Conservation (phyloP, 2,888 invertebrate species). For the Cephalotes varians region DNA sequence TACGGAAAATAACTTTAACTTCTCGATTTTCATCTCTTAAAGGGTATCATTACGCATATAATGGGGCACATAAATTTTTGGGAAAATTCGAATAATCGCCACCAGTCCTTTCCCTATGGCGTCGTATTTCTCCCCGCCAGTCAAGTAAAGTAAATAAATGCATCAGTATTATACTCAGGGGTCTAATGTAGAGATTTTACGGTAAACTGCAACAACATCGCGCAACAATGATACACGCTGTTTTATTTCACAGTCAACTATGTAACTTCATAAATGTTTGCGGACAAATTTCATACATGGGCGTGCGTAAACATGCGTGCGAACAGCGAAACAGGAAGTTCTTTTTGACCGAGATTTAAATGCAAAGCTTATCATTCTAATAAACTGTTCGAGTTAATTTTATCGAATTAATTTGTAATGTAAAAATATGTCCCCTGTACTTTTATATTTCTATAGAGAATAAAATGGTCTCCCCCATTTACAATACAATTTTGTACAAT, state of each 20-base stretch:
- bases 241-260: constrained; percentile 39
- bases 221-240: constrained; percentile 15
- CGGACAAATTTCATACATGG: not conserved
- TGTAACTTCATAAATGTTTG: constrained; percentile 28
- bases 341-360: constrained; percentile 5
- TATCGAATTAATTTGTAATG: not conserved
- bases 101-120: constrained; percentile 35
- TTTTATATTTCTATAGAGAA: not conserved
- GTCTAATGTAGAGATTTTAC: constrained; percentile 45
- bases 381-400: not conserved
- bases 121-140: constrained; percentile 36
- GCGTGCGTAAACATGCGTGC: not conserved
- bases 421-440: not conserved
- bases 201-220: constrained; percentile 34
- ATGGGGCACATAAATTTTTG: constrained; percentile 36
- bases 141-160: constrained; percentile 52
- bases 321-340: not conserved
- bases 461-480: too few species aligned
- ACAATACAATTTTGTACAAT: too few species aligned
- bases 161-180: constrained; percentile 47
- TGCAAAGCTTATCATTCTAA: not conserved
- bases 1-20: not conserved
- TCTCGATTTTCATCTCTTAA: not conserved
- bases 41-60: constrained; percentile 17
- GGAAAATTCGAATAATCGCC: constrained; percentile 40